Evolutionary conservation across 2,113 vertebrate genomes (phyloP), one percentile per base, ranked within the genome.

Genomic region (Vicugna pacos): DNA sequence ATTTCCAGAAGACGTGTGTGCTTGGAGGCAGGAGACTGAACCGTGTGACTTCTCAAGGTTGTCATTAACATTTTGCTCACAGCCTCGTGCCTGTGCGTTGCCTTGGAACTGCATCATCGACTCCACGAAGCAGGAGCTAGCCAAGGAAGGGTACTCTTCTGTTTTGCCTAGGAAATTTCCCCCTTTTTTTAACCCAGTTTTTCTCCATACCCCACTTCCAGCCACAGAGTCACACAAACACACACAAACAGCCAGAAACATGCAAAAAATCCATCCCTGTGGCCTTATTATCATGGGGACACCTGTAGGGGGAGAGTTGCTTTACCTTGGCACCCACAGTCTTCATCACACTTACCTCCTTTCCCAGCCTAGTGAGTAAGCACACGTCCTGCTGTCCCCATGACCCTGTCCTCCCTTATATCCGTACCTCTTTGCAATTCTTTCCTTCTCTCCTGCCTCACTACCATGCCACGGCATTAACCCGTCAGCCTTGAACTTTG

Each of bases 1-100:
- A 64, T 94, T 94, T 93, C 54, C 30, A 30, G 28, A 89, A 73
- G 81, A 82, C 42, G 5, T 17, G 28, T 22, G 5, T 10, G 24
- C 81, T 88, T 73, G 60, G 52, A 85, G 42, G 54, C 38, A 38
- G 82, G 72, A 72, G 62, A 56, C 28, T 80, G 72, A 88, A 32
- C n/a, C 3, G 0, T 5, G 7, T 28, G 73, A 73, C 70, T 89
- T 91, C 70, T 91, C 72, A 91, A 83, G 95, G 77, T 60, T 65
- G 24, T 62, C 85, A 60, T 96, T 81, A 85, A 38, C 81, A 93
- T 93, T 96, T 94, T 67, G 30, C 77, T 96, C 97, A 95, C 85
- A 82, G 20, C 24, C 13, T 0, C 15, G 50, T 64, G 16, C 50
- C 92, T 64, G 60, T 35, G 62, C 69, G 11, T 62, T 54, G 72